Conservation (phyloP, 2,888 invertebrate genomes). For the Pedicia rivosa region DNA sequence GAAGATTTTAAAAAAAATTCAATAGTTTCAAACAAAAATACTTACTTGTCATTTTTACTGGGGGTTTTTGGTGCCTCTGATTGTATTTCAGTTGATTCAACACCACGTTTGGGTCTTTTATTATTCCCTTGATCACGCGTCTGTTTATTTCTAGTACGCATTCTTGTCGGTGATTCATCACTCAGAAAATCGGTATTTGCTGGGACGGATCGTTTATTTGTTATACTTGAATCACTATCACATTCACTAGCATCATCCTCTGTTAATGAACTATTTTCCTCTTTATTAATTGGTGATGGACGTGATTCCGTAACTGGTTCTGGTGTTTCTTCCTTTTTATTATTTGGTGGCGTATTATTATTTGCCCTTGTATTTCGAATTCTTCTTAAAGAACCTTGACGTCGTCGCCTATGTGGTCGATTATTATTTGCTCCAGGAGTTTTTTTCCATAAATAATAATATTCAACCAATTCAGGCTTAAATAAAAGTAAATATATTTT, state of each 20-base stretch:
- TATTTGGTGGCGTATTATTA: constrained; percentile 62
- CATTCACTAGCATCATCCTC: constrained; percentile 90
- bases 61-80: constrained; percentile 32
- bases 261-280: constrained; percentile 64
- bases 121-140: constrained; percentile 46
- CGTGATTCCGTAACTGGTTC: constrained; percentile 37
- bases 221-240: constrained; percentile 84
- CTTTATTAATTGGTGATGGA: constrained; percentile 52
- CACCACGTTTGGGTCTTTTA: constrained; percentile 42
- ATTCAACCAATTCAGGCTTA: constrained; percentile 89
- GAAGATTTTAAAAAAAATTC: too few relatives aligned
- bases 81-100: constrained; percentile 27
- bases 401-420: constrained; percentile 78
- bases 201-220: constrained; percentile 34
- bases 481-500: constrained; percentile 4
- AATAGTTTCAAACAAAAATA: too few relatives aligned
- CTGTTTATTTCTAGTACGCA: constrained; percentile 72
- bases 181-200: constrained; percentile 10
- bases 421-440: constrained; percentile 95
- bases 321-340: constrained; percentile 55
- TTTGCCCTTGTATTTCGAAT: constrained; percentile 63
- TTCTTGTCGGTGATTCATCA: constrained; percentile 73
- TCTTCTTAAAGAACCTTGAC: constrained; percentile 73
- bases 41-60: constrained; percentile 32
- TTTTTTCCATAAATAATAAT: constrained; percentile 99